Evolutionary conservation across 2,888 invertebrate genomes (phyloP), one percentile per base, ranked within the genome.

Genomic region (Xanthia togata): DNA sequence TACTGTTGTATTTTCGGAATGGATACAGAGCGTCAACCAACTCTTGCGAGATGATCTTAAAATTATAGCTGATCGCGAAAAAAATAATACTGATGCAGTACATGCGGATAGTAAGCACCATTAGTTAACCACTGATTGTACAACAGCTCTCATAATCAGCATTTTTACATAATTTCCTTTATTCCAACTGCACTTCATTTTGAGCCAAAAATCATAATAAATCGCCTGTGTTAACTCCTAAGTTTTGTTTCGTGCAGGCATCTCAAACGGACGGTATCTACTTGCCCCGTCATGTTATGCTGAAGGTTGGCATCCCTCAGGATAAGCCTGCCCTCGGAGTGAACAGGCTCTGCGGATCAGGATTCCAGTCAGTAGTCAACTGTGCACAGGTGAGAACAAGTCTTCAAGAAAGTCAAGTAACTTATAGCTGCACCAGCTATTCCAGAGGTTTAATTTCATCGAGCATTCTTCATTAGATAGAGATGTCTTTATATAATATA

Each of bases 271-370:
- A 99, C 96, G 99, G 99, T 47, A 97, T 97, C 84, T 98, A 98
- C 93, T 95, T 99, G 76, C 97, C 99, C 0, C 97, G 99, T 14
- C 99, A 99, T 94, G 98, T 98, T n/a, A 97, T 98, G 0, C 97
- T 99, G 31, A 97, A 98, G 88, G 97, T 97, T 84, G 99, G 99
- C 65, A 97, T 99, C 73, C 99, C 99, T 12, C 95, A 98, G 85
- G 98, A 98, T 64, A 97, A 96, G 79, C 99, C 99, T 2, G 99
- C 98, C 0, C 96, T 99, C 3, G 98, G 98, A 70, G 97, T 99
- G 68, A 99, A 99, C 96, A 97, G 99, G 82, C 97, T 99, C 31
- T 99, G 99, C 94, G 99, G 99, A 26, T 99, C 99, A 50, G 99
- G 99, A 2, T 99, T 99, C 95, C 99, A 99, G 93, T 97, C 99